Conservation (phyloP, 2,113 vertebrate species). For the Seriola aureovittata region DNA sequence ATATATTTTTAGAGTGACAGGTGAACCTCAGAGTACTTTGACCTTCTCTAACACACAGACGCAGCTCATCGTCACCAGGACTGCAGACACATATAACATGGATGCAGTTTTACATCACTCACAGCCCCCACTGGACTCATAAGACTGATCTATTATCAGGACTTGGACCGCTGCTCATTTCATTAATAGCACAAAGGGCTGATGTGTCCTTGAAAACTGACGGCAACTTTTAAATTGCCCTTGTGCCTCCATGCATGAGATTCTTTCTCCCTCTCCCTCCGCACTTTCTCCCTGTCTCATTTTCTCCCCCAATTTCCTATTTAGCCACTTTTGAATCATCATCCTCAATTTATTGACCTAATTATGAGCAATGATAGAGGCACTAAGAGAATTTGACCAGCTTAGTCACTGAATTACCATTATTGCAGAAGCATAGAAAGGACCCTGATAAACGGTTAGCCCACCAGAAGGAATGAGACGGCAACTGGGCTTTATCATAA, state of each 20-base stretch:
- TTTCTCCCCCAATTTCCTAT: constrained; percentile 45
- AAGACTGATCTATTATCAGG: constrained; percentile 46
- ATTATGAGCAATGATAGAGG: constrained; percentile 61
- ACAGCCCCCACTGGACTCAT: constrained; percentile 35
- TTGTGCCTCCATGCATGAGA: constrained; percentile 51
- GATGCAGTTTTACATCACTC: constrained; percentile 35
- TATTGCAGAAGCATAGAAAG: constrained; percentile 31
- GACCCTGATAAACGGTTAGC: constrained; percentile 26
- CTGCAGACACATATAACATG: constrained; percentile 1
- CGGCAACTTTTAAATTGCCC: constrained; percentile 65
- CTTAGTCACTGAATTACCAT: constrained; percentile 50
- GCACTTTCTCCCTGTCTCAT: constrained; percentile 34
- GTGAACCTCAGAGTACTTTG: neutral
- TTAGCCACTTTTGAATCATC: constrained; percentile 60
- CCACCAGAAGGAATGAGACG: neutral
- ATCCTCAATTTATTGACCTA: constrained; percentile 71
- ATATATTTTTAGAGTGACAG: neutral
- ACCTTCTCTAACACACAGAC: neutral
- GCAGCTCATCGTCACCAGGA: constrained; percentile 1
- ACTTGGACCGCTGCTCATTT: constrained; percentile 53
- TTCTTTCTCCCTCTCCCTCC: constrained; percentile 12
- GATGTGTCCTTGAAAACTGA: constrained; percentile 68
- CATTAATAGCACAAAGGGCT: constrained; percentile 63
- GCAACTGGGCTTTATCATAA: constrained; percentile 13
- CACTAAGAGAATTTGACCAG: constrained; percentile 47